These are phyloP conservation scores for Procavia capensis DNA, from an alignment of 2,113 vertebrate genomes.

Conservation along the genomic window DNA sequence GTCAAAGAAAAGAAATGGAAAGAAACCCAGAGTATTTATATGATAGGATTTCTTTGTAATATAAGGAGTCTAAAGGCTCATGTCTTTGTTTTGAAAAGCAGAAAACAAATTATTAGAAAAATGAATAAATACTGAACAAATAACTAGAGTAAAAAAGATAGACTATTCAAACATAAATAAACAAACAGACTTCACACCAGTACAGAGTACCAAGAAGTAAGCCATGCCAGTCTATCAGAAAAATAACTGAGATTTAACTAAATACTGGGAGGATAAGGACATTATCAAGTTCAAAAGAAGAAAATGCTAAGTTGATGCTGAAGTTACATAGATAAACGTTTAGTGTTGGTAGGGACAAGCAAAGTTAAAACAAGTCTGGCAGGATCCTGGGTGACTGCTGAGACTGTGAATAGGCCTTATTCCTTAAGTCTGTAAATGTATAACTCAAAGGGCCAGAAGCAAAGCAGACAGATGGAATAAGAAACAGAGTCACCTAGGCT, in stretches of 20 bases:
- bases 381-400: background rate
- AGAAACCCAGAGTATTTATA: background rate
- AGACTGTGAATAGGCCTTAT: background rate
- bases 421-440: background rate
- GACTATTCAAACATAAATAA: background rate
- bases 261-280: background rate
- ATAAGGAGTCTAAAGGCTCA: background rate
- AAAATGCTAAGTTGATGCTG: background rate
- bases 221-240: background rate
- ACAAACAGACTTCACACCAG: background rate
- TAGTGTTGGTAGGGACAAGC: background rate
- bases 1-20: background rate
- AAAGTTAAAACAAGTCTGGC: background rate
- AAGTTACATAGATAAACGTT: background rate
- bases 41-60: background rate
- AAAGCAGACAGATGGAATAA: background rate
- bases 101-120: slow-evolving; percentile 25
- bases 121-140: background rate
- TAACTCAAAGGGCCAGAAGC: background rate
- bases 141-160: background rate
- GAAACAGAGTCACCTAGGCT: background rate
- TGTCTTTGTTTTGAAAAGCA: background rate
- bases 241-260: background rate
- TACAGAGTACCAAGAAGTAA: background rate
- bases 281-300: background rate